phyloP scores from a whole-genome alignment of 2,888 invertebrate genomes.

The Caenorhabditis uteleia region DNA sequence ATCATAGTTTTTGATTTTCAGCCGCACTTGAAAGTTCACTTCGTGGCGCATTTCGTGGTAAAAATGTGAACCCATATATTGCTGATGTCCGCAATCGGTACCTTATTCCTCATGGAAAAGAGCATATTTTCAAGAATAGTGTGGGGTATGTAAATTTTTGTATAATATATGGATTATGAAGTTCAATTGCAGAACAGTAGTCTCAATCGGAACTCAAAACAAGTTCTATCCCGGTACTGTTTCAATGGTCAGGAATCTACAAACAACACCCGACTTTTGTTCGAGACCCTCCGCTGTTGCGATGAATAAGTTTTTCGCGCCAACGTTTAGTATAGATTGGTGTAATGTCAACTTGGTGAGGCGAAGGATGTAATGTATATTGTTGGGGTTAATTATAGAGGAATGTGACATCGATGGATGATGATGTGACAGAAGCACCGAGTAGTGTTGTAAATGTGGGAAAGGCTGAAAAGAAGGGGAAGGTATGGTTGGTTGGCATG shows the following conservation, averaged over 20 bases:
- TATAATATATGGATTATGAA: neutral
- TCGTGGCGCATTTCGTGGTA: conserved; percentile 59
- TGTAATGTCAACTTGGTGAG: conserved; percentile 60
- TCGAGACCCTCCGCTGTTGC: conserved; percentile 19
- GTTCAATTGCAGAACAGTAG: conserved; percentile 30
- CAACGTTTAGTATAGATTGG: conserved; percentile 64
- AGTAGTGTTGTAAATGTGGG: too few relatives aligned
- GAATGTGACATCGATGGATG: conserved; percentile 18
- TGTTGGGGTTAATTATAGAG: conserved; percentile 8
- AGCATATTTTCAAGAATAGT: conserved; percentile 37
- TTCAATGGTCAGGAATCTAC: conserved; percentile 35
- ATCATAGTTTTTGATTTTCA: conserved; percentile 5
- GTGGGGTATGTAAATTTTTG: conserved; percentile 27
- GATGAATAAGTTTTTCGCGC: conserved; percentile 59
- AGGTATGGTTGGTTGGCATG: too few relatives aligned
- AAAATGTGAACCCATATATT: conserved; percentile 65
- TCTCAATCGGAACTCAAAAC: conserved; percentile 49
- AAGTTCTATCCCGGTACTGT: conserved; percentile 46
- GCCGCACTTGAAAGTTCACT: conserved; percentile 54
- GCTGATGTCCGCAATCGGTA: conserved; percentile 51
- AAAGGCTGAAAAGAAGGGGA: too few relatives aligned
- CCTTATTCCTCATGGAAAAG: conserved; percentile 33
- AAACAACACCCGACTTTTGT: conserved; percentile 31
- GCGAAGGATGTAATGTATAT: neutral
- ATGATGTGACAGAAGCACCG: too few relatives aligned